phyloP scores from a whole-genome alignment of 2,797 vertebrate genomes.

The Mallotus villosus region DNA sequence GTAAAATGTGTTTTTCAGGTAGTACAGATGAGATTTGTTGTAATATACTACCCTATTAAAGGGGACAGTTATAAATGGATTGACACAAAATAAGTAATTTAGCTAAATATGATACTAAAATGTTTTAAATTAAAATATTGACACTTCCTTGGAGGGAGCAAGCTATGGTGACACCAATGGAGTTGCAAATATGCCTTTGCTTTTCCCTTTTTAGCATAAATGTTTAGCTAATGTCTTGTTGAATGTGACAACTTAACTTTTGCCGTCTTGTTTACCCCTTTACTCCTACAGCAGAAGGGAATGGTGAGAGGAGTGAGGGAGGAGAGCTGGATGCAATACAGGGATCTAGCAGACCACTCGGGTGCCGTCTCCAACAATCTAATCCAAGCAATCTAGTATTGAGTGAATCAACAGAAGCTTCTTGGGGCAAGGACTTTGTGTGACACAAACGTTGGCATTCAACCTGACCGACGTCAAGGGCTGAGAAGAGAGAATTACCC shows the following conservation, averaged over 20 bases:
- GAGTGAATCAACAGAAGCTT: constrained; percentile 53
- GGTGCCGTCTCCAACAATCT: constrained; percentile 60
- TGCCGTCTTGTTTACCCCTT: constrained; percentile 16
- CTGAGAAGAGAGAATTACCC: too few relatives aligned
- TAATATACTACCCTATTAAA: background rate
- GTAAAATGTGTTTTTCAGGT: background rate
- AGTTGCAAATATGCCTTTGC: too few relatives aligned
- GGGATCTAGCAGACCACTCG: constrained; percentile 58
- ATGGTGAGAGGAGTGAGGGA: constrained; percentile 65
- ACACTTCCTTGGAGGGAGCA: background rate
- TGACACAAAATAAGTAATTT: too few relatives aligned
- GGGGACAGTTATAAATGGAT: background rate
- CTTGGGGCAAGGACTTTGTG: too few relatives aligned
- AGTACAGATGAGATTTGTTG: background rate
- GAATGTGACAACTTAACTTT: background rate
- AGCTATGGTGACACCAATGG: too few relatives aligned
- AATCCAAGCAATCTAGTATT: constrained; percentile 44
- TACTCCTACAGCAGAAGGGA: constrained; percentile 57
- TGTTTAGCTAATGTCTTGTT: background rate
- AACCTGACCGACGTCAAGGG: too few relatives aligned
- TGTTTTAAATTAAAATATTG: too few relatives aligned
- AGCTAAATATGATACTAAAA: too few relatives aligned
- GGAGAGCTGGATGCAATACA: constrained; percentile 64
- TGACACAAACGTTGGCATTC: too few relatives aligned
- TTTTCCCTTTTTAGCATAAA: background rate